These are phyloP conservation scores for Drosophila oshimai DNA, from an alignment of 1,140 invertebrate genomes.

Conservation along the genomic window DNA sequence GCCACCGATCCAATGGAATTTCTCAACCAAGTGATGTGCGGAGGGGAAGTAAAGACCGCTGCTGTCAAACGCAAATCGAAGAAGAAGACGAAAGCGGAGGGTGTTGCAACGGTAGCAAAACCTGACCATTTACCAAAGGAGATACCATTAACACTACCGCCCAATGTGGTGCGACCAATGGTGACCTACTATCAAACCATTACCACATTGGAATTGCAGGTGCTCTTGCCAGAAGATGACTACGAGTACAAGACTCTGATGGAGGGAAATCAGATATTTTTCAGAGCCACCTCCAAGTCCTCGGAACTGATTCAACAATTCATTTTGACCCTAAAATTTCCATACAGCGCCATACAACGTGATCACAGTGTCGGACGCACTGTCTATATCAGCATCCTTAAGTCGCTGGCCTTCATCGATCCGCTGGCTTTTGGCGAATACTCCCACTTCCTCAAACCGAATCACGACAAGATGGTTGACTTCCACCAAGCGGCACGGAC, in stretches of 20 bases:
- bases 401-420: not conserved
- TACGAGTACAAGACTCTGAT: not conserved
- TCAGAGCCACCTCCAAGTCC: conserved; percentile 3
- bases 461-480: conserved; percentile 39
- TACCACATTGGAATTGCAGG: conserved; percentile 26
- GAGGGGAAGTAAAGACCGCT: not conserved
- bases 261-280: not conserved
- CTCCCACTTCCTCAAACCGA: conserved; percentile 43
- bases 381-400: conserved; percentile 33
- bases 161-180: not conserved
- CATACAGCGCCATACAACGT: not conserved
- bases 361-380: conserved; percentile 24
- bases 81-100: not conserved
- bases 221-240: conserved; percentile 9
- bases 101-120: not conserved
- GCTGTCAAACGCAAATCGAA: not conserved
- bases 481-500: not conserved
- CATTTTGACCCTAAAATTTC: conserved; percentile 5
- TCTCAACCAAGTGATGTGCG: not conserved
- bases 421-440: conserved; percentile 30
- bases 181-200: conserved; percentile 39
- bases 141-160: not conserved
- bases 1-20: not conserved
- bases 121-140: not conserved
- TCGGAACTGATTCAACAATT: conserved; percentile 26